phyloP scores from a whole-genome alignment of 2,113 vertebrate species.

The Neogale vison region DNA sequence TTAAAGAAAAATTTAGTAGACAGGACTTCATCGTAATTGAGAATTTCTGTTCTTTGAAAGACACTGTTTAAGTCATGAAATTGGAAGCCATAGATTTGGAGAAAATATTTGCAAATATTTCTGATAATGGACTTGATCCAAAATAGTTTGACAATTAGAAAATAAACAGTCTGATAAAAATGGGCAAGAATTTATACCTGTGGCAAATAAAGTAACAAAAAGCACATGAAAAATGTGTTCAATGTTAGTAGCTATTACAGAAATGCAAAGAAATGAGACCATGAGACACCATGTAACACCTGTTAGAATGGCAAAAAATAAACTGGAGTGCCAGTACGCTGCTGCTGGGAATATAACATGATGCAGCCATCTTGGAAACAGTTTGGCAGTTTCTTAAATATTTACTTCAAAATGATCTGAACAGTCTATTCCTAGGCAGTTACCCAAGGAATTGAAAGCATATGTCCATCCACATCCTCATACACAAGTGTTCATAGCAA shows the following conservation, averaged over 20 bases:
- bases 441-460: neutral
- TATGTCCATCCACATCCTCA: neutral
- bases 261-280: neutral
- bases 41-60: neutral
- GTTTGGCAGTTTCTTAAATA: neutral
- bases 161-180: neutral
- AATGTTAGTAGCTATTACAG: neutral
- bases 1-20: neutral
- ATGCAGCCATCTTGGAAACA: neutral
- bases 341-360: neutral
- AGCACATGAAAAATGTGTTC: neutral
- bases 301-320: neutral
- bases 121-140: neutral
- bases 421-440: neutral
- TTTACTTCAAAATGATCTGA: neutral
- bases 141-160: neutral
- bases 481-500: neutral
- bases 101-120: neutral
- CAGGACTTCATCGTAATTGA: neutral
- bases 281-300: neutral
- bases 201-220: constrained; percentile 2
- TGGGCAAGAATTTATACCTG: neutral
- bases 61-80: neutral
- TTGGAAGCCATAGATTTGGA: neutral
- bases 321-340: neutral